Base-by-base conservation (phyloP, 2,888 invertebrate species). In the Apodemia duryi region DNA sequence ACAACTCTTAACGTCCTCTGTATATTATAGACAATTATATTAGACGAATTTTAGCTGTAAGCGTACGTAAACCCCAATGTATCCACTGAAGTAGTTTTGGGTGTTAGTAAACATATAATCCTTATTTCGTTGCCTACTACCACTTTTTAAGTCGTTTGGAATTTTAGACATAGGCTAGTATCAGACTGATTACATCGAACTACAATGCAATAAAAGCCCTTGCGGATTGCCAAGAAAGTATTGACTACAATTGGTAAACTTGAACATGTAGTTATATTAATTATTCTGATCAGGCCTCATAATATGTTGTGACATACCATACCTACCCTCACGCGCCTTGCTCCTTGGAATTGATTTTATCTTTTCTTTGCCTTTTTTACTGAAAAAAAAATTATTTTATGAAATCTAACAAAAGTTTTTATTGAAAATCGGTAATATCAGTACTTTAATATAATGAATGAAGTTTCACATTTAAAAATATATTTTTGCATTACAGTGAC, bases 1-100 rank as follows among this genome's bases (percentile, higher is more conserved):
- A 81, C 81, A 82, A 84, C 81, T 85, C 84, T 87, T 86, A 85
- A 88, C 90, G 86, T 86, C 85, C 85, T 88, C 80, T 84, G 83
- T 81, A 80, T 81, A 54, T 54, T 28, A 85, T 91, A 91, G 91
- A 82, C 79, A 87, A 75, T 85, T 91, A 85, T 90, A 89, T 83
- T 90, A 90, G 91, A 82, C 76, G 78, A 89, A 86, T 87, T 78
- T 85, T 88, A 75, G 70, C 78, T 75, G 75, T 89, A 88, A 85
- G 86, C 77, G 77, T 88, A 81, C 81, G 77, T 80, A 83, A 87
- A 88, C 88, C 88, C 88, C 90, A 84, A 79, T 72, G 68, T 74
- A 69, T 71, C 67, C 65, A 71, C 67, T 65, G 66, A 62, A 61
- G 64, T 63, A 43, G 65, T 54, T 66, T 54, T 57, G 57, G 28